Base-by-base conservation (phyloP, 1,140 invertebrate species). In the Trichoplusia ni region DNA sequence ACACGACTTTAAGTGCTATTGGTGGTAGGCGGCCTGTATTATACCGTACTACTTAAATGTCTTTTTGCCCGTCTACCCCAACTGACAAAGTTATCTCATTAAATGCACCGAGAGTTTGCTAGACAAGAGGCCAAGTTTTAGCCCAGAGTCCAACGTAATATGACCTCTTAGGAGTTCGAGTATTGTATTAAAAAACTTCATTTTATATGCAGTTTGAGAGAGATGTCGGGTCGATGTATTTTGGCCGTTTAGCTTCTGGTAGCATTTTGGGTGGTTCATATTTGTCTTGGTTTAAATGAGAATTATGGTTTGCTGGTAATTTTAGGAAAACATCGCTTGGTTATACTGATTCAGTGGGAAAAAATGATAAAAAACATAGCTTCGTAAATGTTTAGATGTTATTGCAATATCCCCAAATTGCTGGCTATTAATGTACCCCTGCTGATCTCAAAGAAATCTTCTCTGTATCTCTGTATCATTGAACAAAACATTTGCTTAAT, bases 71-170 rank as follows among this genome's bases (percentile, higher is more conserved):
- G 64, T 69, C 67, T 69, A 69, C 64, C 38, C 29, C 64, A 63
- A 72, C 70, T 67, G 66, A 74, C 60, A 56, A 79, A 79, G 71
- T 79, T 79, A 79, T 75, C 77, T 79, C 77, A 71, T 79, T 79
- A 79, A 79, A 77, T 77, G 77, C 77, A 75, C 75, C 77, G 61
- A 71, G 75, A 79, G 77, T 77, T 75, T 73, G 77, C 47, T 49
- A 40, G 62, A 67, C 61, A 64, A 65, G 68, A 67, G 47, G 58
- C 67, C 56, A 67, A 78, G 65, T 78, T 78, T 62, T 14, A 47
- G 60, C 65, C 58, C 40, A 29, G 14, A 51, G 11, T 62, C 73
- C 71, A 72, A 11, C 51, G 16, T 65, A 62, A 58, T 8, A 37
- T 21, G 63, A 58, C 16, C 63, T 29, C 16, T 16, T 8, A 27